phyloP scores from a whole-genome alignment of 2,113 vertebrate genomes.

The Vanacampus margaritifer region DNA sequence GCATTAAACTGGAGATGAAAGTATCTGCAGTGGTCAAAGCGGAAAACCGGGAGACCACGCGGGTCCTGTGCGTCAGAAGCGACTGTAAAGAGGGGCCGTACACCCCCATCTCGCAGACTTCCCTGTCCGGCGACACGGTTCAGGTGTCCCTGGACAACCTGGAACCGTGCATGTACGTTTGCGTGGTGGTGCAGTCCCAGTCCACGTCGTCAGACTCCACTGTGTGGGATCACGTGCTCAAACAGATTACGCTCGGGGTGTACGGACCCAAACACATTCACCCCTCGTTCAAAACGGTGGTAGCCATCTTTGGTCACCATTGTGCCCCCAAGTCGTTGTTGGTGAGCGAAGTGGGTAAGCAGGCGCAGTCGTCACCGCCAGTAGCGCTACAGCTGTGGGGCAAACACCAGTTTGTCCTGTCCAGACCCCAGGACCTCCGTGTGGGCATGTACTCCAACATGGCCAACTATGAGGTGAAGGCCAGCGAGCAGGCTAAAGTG shows the following conservation, averaged over 20 bases:
- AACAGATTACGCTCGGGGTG: conserved; percentile 87
- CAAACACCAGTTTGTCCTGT: conserved; percentile 86
- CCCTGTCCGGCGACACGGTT: conserved; percentile 81
- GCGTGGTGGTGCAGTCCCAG: conserved; percentile 79
- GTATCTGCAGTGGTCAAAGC: conserved; percentile 84
- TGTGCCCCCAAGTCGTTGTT: conserved; percentile 90
- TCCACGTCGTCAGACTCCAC: conserved; percentile 78
- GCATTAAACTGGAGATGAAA: conserved; percentile 86
- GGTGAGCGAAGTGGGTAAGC: conserved; percentile 84
- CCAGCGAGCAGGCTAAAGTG: conserved; percentile 77
- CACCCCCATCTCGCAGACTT: conserved; percentile 69
- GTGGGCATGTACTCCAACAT: conserved; percentile 92
- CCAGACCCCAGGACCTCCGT: conserved; percentile 85
- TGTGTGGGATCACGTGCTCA: conserved; percentile 91
- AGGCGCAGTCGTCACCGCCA: conserved; percentile 73
- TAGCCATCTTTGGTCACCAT: conserved; percentile 91
- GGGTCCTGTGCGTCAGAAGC: conserved; percentile 83
- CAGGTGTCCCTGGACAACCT: conserved; percentile 87
- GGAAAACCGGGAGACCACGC: conserved; percentile 77
- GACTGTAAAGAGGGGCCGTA: conserved; percentile 91
- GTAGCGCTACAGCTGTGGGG: conserved; percentile 94
- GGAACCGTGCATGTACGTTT: conserved; percentile 93
- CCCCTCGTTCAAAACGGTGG: conserved; percentile 91
- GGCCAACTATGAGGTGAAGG: conserved; percentile 86
- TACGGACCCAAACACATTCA: conserved; percentile 96